Evolutionary conservation across 2,888 invertebrate genomes (phyloP).

Genomic region (Nephrocerus scutellatus): DNA sequence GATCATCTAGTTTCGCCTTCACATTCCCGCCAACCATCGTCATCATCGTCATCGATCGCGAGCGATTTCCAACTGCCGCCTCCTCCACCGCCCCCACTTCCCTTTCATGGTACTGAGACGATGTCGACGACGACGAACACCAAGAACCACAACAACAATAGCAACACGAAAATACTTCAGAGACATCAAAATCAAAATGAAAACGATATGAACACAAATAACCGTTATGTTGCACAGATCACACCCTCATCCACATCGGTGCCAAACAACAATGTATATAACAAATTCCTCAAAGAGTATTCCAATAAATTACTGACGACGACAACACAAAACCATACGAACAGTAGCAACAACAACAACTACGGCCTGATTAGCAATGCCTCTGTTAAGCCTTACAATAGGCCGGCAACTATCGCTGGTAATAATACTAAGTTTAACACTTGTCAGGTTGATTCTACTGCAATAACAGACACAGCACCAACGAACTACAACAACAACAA

Average conservation of each 20-base stretch:
- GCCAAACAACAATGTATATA: constrained; percentile 35
- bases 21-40: constrained; percentile 40
- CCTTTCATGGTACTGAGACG: no score
- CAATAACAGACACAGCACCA: constrained; percentile 21
- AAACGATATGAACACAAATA: constrained; percentile 44
- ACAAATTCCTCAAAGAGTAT: constrained; percentile 43
- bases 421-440: constrained; percentile 44
- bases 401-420: no score
- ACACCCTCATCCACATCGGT: constrained; percentile 13
- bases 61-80: constrained; percentile 28
- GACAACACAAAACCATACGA: constrained; percentile 16
- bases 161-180: constrained; percentile 24
- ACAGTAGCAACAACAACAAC: constrained; percentile 16
- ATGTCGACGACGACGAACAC: constrained; percentile 17
- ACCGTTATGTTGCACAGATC: constrained; percentile 30
- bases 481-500: constrained; percentile 20
- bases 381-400: no score
- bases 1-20: constrained; percentile 34
- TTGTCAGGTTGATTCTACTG: constrained; percentile 35
- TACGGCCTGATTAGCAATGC: no score
- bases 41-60: constrained; percentile 34
- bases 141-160: constrained; percentile 22
- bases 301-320: constrained; percentile 37
- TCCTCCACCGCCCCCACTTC: constrained; percentile 30
- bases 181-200: constrained; percentile 36